A percentile compares a stretch with the other conserved stretches of the same genome.
These are phyloP conservation scores for Platichthys flesus DNA, from an alignment of 2,113 vertebrate species.

Conservation along the genomic window DNA sequence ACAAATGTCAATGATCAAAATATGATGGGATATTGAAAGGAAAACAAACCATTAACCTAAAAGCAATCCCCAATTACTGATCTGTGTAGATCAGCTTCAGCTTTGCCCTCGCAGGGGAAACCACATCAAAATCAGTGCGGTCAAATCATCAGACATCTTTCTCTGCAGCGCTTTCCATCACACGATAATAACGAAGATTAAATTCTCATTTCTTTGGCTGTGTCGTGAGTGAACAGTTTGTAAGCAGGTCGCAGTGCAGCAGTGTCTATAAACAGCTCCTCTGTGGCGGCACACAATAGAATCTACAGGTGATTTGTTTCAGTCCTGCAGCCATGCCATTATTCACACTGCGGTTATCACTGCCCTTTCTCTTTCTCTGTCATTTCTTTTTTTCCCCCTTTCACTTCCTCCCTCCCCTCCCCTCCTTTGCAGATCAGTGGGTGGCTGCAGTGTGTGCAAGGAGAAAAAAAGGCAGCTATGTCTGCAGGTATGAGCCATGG, in stretches of 20 bases:
- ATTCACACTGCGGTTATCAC: conserved; percentile 47
- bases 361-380: conserved; percentile 25
- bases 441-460: conserved; percentile 5
- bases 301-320: conserved; percentile 63
- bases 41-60: not conserved
- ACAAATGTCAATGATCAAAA: not conserved
- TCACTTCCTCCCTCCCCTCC: not conserved
- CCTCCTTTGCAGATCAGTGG: not conserved
- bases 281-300: conserved; percentile 43
- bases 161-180: not conserved
- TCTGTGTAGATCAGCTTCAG: not conserved
- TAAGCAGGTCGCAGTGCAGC: conserved; percentile 16
- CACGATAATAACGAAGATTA: conserved; percentile 34
- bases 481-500: conserved; percentile 62
- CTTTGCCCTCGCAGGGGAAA: not conserved
- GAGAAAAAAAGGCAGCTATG: conserved; percentile 38
- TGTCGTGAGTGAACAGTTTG: conserved; percentile 11
- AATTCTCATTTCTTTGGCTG: conserved; percentile 24
- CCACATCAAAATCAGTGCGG: not conserved
- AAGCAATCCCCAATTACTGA: not conserved
- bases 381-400: not conserved
- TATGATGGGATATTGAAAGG: not conserved
- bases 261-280: conserved; percentile 33
- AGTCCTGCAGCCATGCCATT: conserved; percentile 41
- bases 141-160: not conserved